Conservation (phyloP, 2,113 vertebrate species). For the Microcebus murinus region DNA sequence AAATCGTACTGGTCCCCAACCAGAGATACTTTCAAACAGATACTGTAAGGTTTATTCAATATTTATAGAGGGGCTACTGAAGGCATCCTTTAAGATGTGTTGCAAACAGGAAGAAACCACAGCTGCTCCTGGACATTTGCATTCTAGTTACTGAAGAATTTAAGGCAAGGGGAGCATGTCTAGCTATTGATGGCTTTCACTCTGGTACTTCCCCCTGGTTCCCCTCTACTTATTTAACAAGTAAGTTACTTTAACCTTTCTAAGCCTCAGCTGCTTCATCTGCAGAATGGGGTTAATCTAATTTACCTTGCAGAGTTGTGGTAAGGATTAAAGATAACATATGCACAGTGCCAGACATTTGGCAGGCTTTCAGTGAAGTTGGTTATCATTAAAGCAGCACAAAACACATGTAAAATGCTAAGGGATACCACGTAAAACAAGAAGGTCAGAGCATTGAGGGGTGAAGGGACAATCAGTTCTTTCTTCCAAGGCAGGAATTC, state of each 20-base stretch:
- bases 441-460: not conserved
- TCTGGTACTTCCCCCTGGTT: not conserved
- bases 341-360: not conserved
- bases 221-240: not conserved
- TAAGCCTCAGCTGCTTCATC: constrained; percentile 58
- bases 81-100: not conserved
- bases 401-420: constrained; percentile 10
- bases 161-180: not conserved
- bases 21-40: not conserved
- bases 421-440: not conserved
- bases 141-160: not conserved
- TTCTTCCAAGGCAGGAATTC: not conserved
- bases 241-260: constrained; percentile 29
- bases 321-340: constrained; percentile 51
- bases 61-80: not conserved
- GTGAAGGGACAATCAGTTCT: not conserved
- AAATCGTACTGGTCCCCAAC: not conserved
- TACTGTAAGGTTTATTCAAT: not conserved
- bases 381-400: constrained; percentile 42
- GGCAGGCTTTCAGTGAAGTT: constrained; percentile 9
- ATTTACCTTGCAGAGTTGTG: constrained; percentile 39
- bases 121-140: not conserved
- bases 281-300: constrained; percentile 60
- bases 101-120: not conserved
- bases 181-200: not conserved